Percentiles rank a stretch among this genome's conserved stretches.
Conservation (phyloP, 2,113 vertebrate genomes). For the Erythrocebus patas region DNA sequence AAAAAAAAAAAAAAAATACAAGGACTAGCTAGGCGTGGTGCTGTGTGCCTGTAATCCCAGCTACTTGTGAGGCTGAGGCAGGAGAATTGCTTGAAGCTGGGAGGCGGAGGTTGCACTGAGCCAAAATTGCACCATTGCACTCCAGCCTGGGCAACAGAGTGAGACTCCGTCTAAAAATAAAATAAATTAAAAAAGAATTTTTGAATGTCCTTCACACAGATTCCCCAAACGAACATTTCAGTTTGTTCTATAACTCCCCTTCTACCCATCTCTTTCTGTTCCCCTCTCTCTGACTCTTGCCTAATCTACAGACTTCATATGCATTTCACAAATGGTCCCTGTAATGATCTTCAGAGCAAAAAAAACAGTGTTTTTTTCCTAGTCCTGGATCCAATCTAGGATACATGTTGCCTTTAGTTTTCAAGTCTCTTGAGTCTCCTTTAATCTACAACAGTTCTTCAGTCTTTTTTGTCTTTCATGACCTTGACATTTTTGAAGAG, state of each 20-base stretch:
- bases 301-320: background rate
- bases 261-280: background rate
- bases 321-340: background rate
- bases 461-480: background rate
- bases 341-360: background rate
- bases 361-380: background rate
- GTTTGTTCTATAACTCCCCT: background rate
- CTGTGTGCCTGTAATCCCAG: too few species aligned
- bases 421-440: background rate
- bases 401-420: background rate
- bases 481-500: conserved; percentile 20
- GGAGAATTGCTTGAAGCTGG: too few species aligned
- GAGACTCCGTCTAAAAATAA: too few species aligned
- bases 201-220: background rate
- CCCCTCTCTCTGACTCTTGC: background rate
- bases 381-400: background rate
- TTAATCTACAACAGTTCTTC: background rate
- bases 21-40: too few species aligned
- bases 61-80: too few species aligned
- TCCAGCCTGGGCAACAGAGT: too few species aligned
- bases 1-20: too few species aligned
- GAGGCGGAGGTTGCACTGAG: too few species aligned
- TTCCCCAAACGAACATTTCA: background rate
- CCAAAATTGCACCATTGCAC: too few species aligned
- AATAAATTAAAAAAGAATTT: too few species aligned